Evolutionary conservation across 2,888 invertebrate genomes (phyloP), one percentile per base, ranked within the genome.

Genomic region (Drosophila monieri): DNA sequence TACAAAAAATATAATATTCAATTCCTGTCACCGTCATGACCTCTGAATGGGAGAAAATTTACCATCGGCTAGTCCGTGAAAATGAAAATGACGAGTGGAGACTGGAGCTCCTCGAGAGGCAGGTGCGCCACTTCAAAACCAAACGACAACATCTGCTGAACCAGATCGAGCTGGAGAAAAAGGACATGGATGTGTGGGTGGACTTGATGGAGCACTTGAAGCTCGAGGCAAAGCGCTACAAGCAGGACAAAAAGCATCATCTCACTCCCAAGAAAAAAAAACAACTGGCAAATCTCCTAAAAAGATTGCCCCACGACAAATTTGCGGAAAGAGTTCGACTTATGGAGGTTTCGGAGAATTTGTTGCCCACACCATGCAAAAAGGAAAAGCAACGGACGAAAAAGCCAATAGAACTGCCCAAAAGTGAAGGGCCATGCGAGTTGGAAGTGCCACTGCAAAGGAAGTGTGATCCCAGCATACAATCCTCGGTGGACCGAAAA

Each of bases 271-370:
- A 14, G 0, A 14, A 30, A 10, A 37, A n/a, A 2, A 15, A 27
- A 14, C 15, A 39, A 4, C 30, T 74, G 8, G 8, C 12, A 0
- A 46, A 49, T 18, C 6, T 78, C 0, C 23, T 30, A 0, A 37
- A n/a, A 9, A 14, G 35, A 0, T 6, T 73, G 15, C 74, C 74
- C 2, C 1, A 2, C 12, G 6, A 53, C 35, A 54, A 27, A 1
- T 48, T 74, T 1, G 9, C n/a, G 0, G 46, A 70, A 12, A 53
- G 57, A 1, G 54, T 81, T n/a, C 43, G 41, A 4, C 51, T 78
- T 3, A 76, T 78, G 73, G 78, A 78, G n/a, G 35, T 78, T 0
- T 37, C 58, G 2, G 60, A 46, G 10, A n/a, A 32, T 4, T 2
- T 57, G 10, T 23, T 6, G 10, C 6, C 43, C 2, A 61, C 46